A percentile compares a stretch with the other conserved stretches of the same genome.
Evolutionary conservation across 2,113 vertebrate genomes (phyloP).

Genomic region (Cynopterus brachyotis): DNA sequence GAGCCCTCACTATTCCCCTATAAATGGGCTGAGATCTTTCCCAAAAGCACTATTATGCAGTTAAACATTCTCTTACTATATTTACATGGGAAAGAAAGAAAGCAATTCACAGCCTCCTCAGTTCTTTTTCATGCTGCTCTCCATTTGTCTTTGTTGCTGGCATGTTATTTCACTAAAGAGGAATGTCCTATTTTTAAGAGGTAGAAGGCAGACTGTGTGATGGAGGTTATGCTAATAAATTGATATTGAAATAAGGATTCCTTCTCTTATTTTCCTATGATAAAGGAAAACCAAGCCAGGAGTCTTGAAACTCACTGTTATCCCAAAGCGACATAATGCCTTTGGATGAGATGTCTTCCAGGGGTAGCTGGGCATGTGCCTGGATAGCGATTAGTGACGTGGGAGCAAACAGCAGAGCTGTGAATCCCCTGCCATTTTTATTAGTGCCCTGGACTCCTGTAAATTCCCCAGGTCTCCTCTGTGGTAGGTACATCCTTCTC

Average conservation of each 20-base stretch:
- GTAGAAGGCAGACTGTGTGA: constrained; percentile 58
- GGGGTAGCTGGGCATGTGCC: neutral
- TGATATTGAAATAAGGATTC: constrained; percentile 42
- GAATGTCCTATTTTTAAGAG: constrained; percentile 79
- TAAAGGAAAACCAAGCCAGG: constrained; percentile 11
- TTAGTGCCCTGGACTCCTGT: neutral
- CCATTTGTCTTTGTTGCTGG: constrained; percentile 72
- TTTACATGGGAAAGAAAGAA: constrained; percentile 78
- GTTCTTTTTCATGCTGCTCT: constrained; percentile 63
- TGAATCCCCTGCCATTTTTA: neutral
- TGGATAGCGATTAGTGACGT: no score
- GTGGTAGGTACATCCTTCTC: neutral
- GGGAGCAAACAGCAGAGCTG: neutral
- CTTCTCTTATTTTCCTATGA: constrained; percentile 9
- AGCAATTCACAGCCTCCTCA: constrained; percentile 53
- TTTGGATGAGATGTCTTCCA: neutral
- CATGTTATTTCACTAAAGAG: constrained; percentile 75
- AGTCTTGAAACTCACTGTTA: constrained; percentile 19
- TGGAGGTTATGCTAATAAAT: constrained; percentile 71
- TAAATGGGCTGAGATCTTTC: constrained; percentile 63
- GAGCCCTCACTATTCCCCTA: constrained; percentile 37
- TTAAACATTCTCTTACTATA: constrained; percentile 73
- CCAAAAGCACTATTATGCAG: constrained; percentile 59
- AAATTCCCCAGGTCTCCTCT: neutral
- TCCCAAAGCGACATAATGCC: neutral